Evolutionary conservation across 1,140 invertebrate genomes (phyloP), one percentile per base, ranked within the genome.

Genomic region (Cotesia vestalis): DNA sequence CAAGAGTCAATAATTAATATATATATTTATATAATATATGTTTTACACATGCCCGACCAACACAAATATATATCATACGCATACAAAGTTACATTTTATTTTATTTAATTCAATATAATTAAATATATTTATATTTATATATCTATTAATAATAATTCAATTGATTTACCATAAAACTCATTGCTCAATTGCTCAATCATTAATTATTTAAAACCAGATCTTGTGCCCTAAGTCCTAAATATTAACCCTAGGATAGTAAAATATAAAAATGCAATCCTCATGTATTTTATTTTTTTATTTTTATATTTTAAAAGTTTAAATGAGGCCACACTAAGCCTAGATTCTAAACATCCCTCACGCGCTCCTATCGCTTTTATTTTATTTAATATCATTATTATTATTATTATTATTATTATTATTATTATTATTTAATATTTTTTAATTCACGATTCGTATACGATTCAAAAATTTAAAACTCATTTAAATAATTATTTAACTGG

Each of bases 251-350:
- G 11, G 74, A 81, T 81, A 80, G 78, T 81, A 80, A 81, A 80
- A 81, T 81, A 80, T 78, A 81, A 81, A 81, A 80, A 77, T 79
- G 70, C 76, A 71, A 46, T 46, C 40, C 40, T 46, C 40, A 46
- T 46, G 11, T 46, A 46, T 46, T 46, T 46, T 46, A 9, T 9
- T 46, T 9, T 9, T 9, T 46, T 46, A 8, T 46, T 46, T 9
- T 46, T 76, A 75, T 67, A 72, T 51, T 53, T 60, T 35, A 57
- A 60, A 35, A 14, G 5, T 60, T 60, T 63, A 55, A 17, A 14
- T 17, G 38, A 63, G 61, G 38, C 61, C 61, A 38, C 60, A 62
- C 38, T 63, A 63, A 63, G 69, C 69, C 46, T 40, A 11, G 14
- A 11, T 17, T 38, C 12, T 38, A 63, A 36, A 63, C 38, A 66